Conservation (phyloP, 1,140 invertebrate species). For the Brachionus sp. region DNA sequence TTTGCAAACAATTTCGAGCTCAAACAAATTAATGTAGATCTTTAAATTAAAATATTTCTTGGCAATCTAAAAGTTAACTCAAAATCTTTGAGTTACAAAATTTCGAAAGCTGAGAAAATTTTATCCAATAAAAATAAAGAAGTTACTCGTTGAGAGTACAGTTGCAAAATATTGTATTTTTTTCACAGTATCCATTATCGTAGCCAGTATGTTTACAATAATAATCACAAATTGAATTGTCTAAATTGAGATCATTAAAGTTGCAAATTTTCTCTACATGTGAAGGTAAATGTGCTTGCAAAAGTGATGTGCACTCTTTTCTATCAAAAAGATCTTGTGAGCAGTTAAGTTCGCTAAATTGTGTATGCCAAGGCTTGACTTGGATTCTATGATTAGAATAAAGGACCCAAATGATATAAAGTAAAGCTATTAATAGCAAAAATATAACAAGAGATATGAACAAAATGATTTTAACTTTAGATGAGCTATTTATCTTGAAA, state of each 20-base stretch:
- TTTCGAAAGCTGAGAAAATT: not conserved
- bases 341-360: constrained; percentile 5
- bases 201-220: not conserved
- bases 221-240: not conserved
- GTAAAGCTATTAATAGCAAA: not conserved
- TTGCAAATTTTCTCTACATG: not conserved
- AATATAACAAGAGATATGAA: not conserved
- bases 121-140: not conserved
- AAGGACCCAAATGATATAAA: not conserved
- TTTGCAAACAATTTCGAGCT: too few relatives aligned
- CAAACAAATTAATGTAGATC: too few relatives aligned
- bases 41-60: not conserved
- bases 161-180: not conserved
- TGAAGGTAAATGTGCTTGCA: not conserved
- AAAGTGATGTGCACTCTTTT: not conserved
- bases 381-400: not conserved
- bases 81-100: not conserved
- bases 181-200: not conserved
- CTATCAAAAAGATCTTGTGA: not conserved
- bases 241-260: not conserved
- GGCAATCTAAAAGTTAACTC: too few relatives aligned
- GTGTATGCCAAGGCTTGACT: not conserved
- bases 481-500: not conserved
- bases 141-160: not conserved
- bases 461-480: constrained; percentile 4